phyloP scores from a whole-genome alignment of 2,888 invertebrate genomes.

The Ramazzottius varieornatus region DNA sequence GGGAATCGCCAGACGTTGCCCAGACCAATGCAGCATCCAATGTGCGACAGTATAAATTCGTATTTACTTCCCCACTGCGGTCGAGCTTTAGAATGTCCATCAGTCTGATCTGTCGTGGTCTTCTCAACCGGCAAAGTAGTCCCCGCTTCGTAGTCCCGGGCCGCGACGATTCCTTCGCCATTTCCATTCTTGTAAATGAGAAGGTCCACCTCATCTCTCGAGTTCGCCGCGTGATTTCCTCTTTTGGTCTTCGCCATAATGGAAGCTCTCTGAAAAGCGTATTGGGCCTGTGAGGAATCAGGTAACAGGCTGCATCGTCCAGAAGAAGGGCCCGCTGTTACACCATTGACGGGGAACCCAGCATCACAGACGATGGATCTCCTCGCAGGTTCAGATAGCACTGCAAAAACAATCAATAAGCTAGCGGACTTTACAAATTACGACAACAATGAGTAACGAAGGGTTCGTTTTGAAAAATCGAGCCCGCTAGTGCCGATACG shows the following conservation, averaged over 20 bases:
- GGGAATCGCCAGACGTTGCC: conserved; percentile 88
- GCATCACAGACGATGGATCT: too few species aligned
- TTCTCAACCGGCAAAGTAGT: background rate
- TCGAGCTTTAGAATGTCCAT: conserved; percentile 37
- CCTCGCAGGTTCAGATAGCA: too few species aligned
- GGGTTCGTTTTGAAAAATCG: too few species aligned
- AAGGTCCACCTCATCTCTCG: background rate
- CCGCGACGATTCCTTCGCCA: background rate
- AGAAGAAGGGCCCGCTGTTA: too few species aligned
- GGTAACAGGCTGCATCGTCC: too few species aligned
- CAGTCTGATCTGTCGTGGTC: conserved; percentile 4
- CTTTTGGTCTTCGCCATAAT: background rate
- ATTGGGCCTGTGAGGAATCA: too few species aligned
- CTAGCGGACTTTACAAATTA: too few species aligned
- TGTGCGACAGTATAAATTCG: conserved; percentile 73
- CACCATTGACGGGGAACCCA: too few species aligned
- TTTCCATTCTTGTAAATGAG: background rate
- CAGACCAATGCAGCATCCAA: conserved; percentile 69
- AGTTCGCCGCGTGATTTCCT: background rate
- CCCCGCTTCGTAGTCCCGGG: background rate
- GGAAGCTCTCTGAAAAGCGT: too few species aligned
- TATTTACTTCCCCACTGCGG: conserved; percentile 67
- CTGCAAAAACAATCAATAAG: too few species aligned
- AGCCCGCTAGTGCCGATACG: too few species aligned
- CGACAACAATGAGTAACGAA: too few species aligned